Percentiles rank a stretch among this genome's conserved stretches.
Conservation (phyloP, 2,797 vertebrate species). For the Macrochelys suwanniensis region DNA sequence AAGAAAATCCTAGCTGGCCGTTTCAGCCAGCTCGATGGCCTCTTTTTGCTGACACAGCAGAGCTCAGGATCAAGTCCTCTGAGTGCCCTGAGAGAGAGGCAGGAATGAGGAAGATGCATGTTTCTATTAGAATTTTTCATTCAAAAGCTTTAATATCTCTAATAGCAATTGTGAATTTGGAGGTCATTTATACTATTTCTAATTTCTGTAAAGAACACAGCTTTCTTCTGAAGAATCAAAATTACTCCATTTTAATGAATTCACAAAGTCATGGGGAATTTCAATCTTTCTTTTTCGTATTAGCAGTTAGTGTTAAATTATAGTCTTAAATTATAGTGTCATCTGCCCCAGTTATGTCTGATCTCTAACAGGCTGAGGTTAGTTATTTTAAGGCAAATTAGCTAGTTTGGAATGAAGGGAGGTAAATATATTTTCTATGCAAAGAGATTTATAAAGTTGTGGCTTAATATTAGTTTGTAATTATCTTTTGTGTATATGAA, state of each 20-base stretch:
- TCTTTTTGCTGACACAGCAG: not conserved
- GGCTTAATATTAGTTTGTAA: constrained; percentile 18
- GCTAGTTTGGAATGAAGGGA: constrained; percentile 37
- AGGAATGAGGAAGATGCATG: not conserved
- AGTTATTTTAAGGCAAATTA: constrained; percentile 61
- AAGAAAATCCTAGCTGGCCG: not conserved
- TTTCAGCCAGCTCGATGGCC: not conserved
- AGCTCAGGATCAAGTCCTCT: fast-evolving
- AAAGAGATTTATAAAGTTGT: constrained; percentile 31
- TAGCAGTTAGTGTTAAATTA: constrained; percentile 61
- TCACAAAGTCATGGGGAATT: constrained; percentile 58
- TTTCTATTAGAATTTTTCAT: constrained; percentile 44
- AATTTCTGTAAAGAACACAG: constrained; percentile 64
- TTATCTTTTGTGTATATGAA: not conserved
- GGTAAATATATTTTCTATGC: constrained; percentile 47
- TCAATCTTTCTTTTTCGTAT: constrained; percentile 61
- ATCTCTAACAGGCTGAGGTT: constrained; percentile 42
- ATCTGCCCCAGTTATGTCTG: constrained; percentile 45
- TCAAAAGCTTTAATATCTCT: constrained; percentile 50
- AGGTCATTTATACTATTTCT: constrained; percentile 65
- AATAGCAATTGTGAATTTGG: constrained; percentile 66
- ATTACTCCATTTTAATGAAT: constrained; percentile 68
- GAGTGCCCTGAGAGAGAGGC: not conserved
- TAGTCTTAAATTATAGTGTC: constrained; percentile 58
- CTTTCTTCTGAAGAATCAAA: constrained; percentile 72